Evolutionary conservation across 2,797 vertebrate genomes (phyloP).

Genomic region (Hapalemur alaotrensis): DNA sequence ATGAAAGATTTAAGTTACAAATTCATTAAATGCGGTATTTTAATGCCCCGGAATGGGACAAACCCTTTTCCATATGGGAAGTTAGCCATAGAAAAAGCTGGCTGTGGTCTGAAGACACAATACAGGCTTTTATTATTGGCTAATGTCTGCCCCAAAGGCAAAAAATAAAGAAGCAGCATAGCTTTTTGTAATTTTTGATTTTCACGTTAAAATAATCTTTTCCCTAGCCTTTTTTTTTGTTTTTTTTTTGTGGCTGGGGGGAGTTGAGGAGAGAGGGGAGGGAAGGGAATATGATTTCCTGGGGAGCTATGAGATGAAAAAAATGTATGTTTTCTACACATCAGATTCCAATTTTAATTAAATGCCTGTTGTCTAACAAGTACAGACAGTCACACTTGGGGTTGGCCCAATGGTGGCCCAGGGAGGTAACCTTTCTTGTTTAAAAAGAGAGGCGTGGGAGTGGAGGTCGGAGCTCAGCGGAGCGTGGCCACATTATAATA

Average conservation of each 20-base stretch:
- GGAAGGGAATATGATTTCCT: conserved; percentile 21
- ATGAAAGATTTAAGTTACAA: neutral
- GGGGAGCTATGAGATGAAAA: conserved; percentile 59
- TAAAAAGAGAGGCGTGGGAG: conserved; percentile 59
- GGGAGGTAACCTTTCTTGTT: conserved; percentile 61
- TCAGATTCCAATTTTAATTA: conserved; percentile 80
- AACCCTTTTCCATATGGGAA: conserved; percentile 26
- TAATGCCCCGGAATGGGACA: conserved; percentile 6
- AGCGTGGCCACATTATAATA: conserved; percentile 12
- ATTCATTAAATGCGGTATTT: conserved; percentile 46
- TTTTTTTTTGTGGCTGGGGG: neutral
- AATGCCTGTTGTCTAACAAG: conserved; percentile 69
- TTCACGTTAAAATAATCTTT: conserved; percentile 61
- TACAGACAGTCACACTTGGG: conserved; percentile 73
- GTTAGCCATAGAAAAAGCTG: conserved; percentile 46
- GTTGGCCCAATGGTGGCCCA: conserved; percentile 67
- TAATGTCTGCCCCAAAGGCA: conserved; percentile 27
- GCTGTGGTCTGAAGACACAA: conserved; percentile 33
- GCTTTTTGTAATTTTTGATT: conserved; percentile 54
- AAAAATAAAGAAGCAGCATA: conserved; percentile 38
- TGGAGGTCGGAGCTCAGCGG: conserved; percentile 18
- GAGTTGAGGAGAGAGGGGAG: neutral
- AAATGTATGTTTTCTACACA: conserved; percentile 76
- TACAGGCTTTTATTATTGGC: conserved; percentile 46
- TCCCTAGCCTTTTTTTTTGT: neutral